A percentile compares a stretch with the other conserved stretches of the same genome.
Evolutionary conservation across 2,113 vertebrate species (phyloP).

Genomic region (Mesocricetus auratus): DNA sequence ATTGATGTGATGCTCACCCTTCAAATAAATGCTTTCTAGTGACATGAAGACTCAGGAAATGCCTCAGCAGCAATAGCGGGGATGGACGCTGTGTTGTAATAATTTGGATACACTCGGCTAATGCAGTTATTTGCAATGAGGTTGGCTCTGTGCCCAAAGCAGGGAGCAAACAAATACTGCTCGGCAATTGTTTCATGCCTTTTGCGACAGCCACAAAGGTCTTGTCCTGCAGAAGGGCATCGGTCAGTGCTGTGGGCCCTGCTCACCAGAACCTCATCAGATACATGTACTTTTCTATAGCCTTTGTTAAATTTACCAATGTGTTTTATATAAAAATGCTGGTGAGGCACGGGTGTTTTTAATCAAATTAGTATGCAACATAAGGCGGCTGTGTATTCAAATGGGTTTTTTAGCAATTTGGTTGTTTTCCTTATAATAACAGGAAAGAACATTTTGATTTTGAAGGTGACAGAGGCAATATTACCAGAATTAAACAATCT

Average conservation of each 20-base stretch:
- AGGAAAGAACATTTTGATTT: constrained; percentile 94
- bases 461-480: constrained; percentile 95
- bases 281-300: constrained; percentile 72
- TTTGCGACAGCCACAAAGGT: constrained; percentile 78
- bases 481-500: constrained; percentile 94
- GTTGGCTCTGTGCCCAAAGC: constrained; percentile 90
- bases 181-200: constrained; percentile 84
- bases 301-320: constrained; percentile 88
- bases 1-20: constrained; percentile 82
- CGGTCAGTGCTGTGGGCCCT: constrained; percentile 70
- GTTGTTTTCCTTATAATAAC: constrained; percentile 95
- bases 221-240: constrained; percentile 80
- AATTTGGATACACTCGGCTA: constrained; percentile 93
- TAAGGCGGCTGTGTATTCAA: constrained; percentile 93
- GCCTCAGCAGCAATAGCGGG: constrained; percentile 89
- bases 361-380: constrained; percentile 95
- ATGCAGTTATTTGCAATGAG: constrained; percentile 92
- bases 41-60: constrained; percentile 87
- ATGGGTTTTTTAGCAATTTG: constrained; percentile 94
- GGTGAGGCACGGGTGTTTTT: constrained; percentile 89
- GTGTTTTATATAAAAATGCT: constrained; percentile 88
- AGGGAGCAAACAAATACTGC: constrained; percentile 89
- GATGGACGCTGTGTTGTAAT: constrained; percentile 91
- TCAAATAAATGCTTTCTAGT: constrained; percentile 84
- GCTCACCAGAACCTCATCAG: constrained; percentile 72